Evolutionary conservation across 2,113 vertebrate genomes (phyloP), one percentile per base, ranked within the genome.

Genomic region (Casuarius casuarius): DNA sequence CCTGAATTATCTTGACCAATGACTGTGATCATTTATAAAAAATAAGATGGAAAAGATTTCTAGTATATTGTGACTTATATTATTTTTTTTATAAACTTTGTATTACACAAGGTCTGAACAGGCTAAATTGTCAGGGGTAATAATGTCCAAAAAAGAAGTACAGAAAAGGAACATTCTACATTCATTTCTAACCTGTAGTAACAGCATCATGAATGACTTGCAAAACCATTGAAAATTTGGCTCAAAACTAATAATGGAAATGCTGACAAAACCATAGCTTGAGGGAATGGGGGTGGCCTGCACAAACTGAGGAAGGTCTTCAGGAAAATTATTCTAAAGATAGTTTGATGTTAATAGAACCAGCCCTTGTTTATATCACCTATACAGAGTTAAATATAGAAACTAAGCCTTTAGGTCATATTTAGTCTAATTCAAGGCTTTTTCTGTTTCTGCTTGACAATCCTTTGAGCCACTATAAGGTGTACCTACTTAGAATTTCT

Each of bases 341-440:
- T 28, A 51, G 44, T 13, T 40, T 89, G 84, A 62, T 83, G 21
- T 12, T 46, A 54, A 40, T 42, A 42, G 28, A 82, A 49, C 7
- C n/a, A 63, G 31, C 58, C 16, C 14, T 35, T 38, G 31, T 46
- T n/a, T 58, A 42, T 44, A 58, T 33, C 25, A 46, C 33, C 51
- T 58, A 68, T 29, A 13, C 40, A 22, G 17, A 73, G 71, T 40
- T 44, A 85, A 91, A 76, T 38, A 62, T 1, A 89, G 35, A 82
- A 80, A 63, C 7, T 49, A 96, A 90, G 29, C 51, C 46, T 91
- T 90, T 19, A 93, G 95, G 48, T 96, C 35, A 71, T 86, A 61
- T 87, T 96, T 95, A 77, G 77, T 66, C 67, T 92, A 90, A 97
- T 94, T 91, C 63, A 71, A 82, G 59, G 29, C 56, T 94, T 88